Percentiles rank a stretch among this genome's conserved stretches.
Conservation (phyloP, 2,113 vertebrate genomes). For the Oncorhynchus keta region DNA sequence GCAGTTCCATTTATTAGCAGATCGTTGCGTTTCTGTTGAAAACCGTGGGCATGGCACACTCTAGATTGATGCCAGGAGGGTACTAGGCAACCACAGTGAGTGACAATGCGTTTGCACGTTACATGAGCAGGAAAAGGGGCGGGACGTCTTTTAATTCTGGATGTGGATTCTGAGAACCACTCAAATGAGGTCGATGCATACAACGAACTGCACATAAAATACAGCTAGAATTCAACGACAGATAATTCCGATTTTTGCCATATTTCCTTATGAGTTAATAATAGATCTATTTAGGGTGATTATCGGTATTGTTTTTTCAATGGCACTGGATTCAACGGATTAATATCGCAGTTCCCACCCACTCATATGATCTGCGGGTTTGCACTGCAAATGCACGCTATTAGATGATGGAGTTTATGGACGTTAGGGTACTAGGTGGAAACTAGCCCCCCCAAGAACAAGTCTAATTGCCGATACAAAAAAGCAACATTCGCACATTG, state of each 20-base stretch:
- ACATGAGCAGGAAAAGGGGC: constrained; percentile 44
- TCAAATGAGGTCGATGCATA: not conserved
- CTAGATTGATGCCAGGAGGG: constrained; percentile 43
- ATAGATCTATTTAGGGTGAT: too few relatives aligned
- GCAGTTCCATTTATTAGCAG: not conserved
- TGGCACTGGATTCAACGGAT: not conserved
- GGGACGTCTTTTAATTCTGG: constrained; percentile 22
- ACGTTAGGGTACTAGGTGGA: too few relatives aligned
- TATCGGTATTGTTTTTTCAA: not conserved
- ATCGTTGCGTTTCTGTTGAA: constrained; percentile 48
- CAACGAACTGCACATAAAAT: not conserved
- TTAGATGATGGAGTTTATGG: too few relatives aligned
- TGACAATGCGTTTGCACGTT: constrained; percentile 51
- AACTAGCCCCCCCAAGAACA: too few relatives aligned
- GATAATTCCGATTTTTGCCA: not conserved
- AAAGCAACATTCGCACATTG: too few relatives aligned
- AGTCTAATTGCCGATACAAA: too few relatives aligned
- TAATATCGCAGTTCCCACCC: not conserved
- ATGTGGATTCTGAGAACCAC: constrained; percentile 36
- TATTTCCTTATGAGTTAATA: too few relatives aligned
- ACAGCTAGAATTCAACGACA: not conserved
- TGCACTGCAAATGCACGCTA: too few relatives aligned
- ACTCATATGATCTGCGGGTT: constrained; percentile 20
- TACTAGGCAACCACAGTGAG: constrained; percentile 41
- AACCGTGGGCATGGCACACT: constrained; percentile 43